These are phyloP conservation scores for Hecatera dysodea DNA, from an alignment of 2,888 invertebrate species.

Conservation along the genomic window DNA sequence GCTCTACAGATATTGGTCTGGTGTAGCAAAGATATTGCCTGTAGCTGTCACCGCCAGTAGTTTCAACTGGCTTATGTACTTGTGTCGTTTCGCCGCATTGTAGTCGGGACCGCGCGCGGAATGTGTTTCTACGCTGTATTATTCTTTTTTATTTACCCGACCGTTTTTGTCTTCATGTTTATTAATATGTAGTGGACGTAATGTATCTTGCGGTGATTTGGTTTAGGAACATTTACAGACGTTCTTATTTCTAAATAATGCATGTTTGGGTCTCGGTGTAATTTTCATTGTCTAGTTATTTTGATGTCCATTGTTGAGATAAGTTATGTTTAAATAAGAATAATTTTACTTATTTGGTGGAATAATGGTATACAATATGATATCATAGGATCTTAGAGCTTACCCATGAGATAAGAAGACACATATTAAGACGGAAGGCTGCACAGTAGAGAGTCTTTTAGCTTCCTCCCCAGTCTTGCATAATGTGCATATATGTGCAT, in stretches of 20 bases:
- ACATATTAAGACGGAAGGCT: not conserved
- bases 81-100: slow-evolving; percentile 74
- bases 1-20: slow-evolving; percentile 84
- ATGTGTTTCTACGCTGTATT: slow-evolving; percentile 69
- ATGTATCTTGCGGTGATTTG: slow-evolving; percentile 47
- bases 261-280: slow-evolving; percentile 13
- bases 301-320: not conserved
- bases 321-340: not conserved
- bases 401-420: not conserved
- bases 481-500: no score
- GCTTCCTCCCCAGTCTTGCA: not conserved
- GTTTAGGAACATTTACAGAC: slow-evolving; percentile 33
- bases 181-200: slow-evolving; percentile 59
- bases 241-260: slow-evolving; percentile 22
- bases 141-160: slow-evolving; percentile 66
- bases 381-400: not conserved
- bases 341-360: not conserved
- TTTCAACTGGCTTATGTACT: slow-evolving; percentile 83
- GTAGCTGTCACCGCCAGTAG: slow-evolving; percentile 85
- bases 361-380: not conserved
- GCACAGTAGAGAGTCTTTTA: not conserved
- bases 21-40: slow-evolving; percentile 86
- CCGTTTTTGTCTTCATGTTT: slow-evolving; percentile 57
- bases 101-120: slow-evolving; percentile 71
- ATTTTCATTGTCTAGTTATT: slow-evolving; percentile 24